Conservation (phyloP, 2,113 vertebrate genomes). For the Oryzias melastigma region DNA sequence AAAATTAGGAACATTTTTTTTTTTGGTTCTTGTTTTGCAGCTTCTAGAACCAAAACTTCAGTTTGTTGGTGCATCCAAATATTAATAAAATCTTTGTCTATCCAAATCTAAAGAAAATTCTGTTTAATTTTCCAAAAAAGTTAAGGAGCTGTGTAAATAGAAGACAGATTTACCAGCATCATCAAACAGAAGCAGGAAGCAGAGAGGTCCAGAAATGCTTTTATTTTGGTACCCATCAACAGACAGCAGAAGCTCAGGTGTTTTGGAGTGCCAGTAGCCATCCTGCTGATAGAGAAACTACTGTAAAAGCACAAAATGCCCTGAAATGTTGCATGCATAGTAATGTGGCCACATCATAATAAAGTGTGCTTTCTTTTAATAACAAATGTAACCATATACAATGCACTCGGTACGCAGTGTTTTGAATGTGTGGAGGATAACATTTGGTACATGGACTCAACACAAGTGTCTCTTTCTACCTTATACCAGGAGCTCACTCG, state of each 20-base stretch:
- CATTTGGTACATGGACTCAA: slow-evolving; percentile 59
- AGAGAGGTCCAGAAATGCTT: slow-evolving; percentile 67
- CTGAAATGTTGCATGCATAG: slow-evolving; percentile 80
- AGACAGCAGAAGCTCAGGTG: slow-evolving; percentile 67
- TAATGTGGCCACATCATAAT: slow-evolving; percentile 72
- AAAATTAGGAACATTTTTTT: no score
- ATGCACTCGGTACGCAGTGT: slow-evolving; percentile 55
- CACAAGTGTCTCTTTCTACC: slow-evolving; percentile 62
- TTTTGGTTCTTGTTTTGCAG: no score
- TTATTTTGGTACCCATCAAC: slow-evolving; percentile 73
- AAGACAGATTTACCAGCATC: neutral
- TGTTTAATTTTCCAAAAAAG: no score
- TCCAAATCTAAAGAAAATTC: no score
- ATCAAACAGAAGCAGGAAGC: slow-evolving; percentile 11
- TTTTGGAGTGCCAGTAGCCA: slow-evolving; percentile 66
- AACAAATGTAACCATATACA: slow-evolving; percentile 52
- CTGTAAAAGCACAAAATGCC: slow-evolving; percentile 70
- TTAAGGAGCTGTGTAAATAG: neutral
- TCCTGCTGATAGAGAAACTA: slow-evolving; percentile 66
- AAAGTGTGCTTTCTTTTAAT: slow-evolving; percentile 69
- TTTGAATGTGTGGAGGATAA: slow-evolving; percentile 65
- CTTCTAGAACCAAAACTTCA: no score
- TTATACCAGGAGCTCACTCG: slow-evolving; percentile 60
- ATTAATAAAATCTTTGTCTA: no score
- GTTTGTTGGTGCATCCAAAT: no score